Evolutionary conservation across 1,140 invertebrate genomes (phyloP).

Genomic region (Globodera ellingtonae): DNA sequence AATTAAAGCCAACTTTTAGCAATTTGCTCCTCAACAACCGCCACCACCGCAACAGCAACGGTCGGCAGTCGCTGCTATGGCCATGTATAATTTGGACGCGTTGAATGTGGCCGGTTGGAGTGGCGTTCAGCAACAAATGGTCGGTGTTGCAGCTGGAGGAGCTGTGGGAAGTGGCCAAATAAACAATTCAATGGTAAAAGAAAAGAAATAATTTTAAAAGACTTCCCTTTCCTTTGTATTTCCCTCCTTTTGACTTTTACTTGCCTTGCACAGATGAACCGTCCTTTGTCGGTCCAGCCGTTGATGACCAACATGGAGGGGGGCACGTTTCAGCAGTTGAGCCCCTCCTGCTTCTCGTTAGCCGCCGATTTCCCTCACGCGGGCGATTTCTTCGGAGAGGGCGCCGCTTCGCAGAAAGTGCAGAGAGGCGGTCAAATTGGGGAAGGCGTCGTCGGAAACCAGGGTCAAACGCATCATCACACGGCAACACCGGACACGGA

Average conservation of each 20-base stretch:
- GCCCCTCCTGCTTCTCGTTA: constrained; percentile 24
- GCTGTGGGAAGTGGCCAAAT: not conserved
- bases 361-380: not conserved
- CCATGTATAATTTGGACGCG: constrained; percentile 27
- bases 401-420: not conserved
- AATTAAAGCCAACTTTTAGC: not conserved
- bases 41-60: constrained; percentile 23
- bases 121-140: constrained; percentile 1
- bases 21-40: constrained; percentile 20
- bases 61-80: not conserved
- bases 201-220: not conserved
- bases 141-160: not conserved
- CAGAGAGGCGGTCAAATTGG: not conserved
- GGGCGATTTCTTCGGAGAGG: not conserved
- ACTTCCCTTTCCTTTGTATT: too few relatives aligned
- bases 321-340: constrained; percentile 2
- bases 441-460: not conserved
- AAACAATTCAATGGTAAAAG: not conserved
- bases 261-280: constrained; percentile 4
- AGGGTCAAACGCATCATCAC: constrained; percentile 11
- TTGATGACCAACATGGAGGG: constrained; percentile 18
- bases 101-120: constrained; percentile 28
- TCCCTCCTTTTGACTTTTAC: not conserved
- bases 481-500: constrained; percentile 25
- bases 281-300: constrained; percentile 27